Evolutionary conservation across 2,113 vertebrate genomes (phyloP).

Genomic region (Gopherus evgoodei): DNA sequence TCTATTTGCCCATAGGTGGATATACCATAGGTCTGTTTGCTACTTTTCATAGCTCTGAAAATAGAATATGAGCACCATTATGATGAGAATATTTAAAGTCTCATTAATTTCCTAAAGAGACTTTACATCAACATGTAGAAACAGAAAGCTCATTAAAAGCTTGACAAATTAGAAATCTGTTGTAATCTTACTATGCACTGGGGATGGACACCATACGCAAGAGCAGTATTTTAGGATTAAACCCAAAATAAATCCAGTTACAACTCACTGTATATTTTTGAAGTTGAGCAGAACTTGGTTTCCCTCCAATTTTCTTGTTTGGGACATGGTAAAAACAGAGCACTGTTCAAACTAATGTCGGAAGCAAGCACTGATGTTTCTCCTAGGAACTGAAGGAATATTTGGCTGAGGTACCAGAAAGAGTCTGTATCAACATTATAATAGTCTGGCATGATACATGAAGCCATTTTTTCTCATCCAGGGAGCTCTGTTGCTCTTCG

Average conservation of each 20-base stretch:
- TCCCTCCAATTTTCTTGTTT: conserved; percentile 55
- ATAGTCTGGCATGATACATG: not conserved
- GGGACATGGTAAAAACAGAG: conserved; percentile 37
- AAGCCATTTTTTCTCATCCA: conserved; percentile 41
- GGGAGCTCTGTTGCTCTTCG: conserved; percentile 43
- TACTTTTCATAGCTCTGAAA: not conserved
- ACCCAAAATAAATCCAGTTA: conserved; percentile 41
- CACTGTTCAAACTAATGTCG: conserved; percentile 63
- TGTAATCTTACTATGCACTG: conserved; percentile 36
- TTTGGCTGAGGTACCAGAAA: conserved; percentile 49
- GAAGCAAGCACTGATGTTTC: conserved; percentile 53
- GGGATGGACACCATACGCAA: not conserved
- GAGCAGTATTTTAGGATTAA: conserved; percentile 59
- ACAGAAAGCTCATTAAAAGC: conserved; percentile 63
- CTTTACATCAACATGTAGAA: conserved; percentile 41
- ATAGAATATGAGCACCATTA: not conserved
- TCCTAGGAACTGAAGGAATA: conserved; percentile 57
- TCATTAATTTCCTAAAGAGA: conserved; percentile 51
- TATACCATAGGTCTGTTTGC: not conserved
- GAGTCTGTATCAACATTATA: conserved; percentile 36
- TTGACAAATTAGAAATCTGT: conserved; percentile 66
- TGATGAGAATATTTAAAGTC: conserved; percentile 29
- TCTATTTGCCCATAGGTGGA: not conserved
- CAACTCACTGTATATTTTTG: conserved; percentile 48
- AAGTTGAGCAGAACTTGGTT: conserved; percentile 44